Percentiles rank a stretch among this genome's conserved stretches.
These are phyloP conservation scores for Coelopa pilipes DNA, from an alignment of 2,888 invertebrate genomes.

Conservation along the genomic window DNA sequence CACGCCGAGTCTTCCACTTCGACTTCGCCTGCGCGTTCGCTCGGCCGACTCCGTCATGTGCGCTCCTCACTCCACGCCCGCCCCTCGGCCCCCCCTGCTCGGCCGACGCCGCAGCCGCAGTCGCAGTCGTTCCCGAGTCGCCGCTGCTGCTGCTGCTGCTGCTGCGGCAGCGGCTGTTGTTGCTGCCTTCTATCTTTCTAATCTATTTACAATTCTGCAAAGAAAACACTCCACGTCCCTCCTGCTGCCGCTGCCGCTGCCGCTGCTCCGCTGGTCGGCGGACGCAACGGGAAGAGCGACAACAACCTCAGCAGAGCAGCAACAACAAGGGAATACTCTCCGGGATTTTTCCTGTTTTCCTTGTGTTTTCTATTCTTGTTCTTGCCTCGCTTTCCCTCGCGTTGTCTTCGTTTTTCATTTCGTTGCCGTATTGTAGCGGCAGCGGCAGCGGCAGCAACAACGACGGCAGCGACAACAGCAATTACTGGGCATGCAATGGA, in stretches of 20 bases:
- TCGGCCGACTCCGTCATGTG: slow-evolving; percentile 22
- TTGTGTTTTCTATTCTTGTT: slow-evolving; percentile 34
- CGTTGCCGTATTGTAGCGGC: slow-evolving; percentile 5
- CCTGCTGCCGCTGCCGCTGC: neutral
- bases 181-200: slow-evolving; percentile 42
- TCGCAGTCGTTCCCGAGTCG: no score
- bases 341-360: slow-evolving; percentile 45
- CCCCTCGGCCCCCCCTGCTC: slow-evolving; percentile 43
- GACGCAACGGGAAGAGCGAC: slow-evolving; percentile 39
- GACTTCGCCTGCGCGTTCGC: slow-evolving; percentile 42
- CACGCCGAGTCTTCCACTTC: slow-evolving; percentile 40
- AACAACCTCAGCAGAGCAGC: no score
- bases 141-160: no score
- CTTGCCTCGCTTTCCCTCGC: slow-evolving; percentile 23
- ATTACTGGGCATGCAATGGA: slow-evolving; percentile 4
- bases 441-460: neutral
- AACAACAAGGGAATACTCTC: no score
- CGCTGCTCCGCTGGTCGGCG: neutral
- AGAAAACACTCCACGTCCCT: slow-evolving; percentile 16
- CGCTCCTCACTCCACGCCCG: slow-evolving; percentile 21
- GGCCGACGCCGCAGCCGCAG: slow-evolving; percentile 34
- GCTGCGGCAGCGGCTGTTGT: no score
- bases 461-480: slow-evolving; percentile 1
- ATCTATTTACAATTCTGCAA: slow-evolving; percentile 45
- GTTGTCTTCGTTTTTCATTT: slow-evolving; percentile 24